These are phyloP conservation scores for Monodelphis domestica DNA, from an alignment of 2,797 vertebrate genomes.

Conservation along the genomic window DNA sequence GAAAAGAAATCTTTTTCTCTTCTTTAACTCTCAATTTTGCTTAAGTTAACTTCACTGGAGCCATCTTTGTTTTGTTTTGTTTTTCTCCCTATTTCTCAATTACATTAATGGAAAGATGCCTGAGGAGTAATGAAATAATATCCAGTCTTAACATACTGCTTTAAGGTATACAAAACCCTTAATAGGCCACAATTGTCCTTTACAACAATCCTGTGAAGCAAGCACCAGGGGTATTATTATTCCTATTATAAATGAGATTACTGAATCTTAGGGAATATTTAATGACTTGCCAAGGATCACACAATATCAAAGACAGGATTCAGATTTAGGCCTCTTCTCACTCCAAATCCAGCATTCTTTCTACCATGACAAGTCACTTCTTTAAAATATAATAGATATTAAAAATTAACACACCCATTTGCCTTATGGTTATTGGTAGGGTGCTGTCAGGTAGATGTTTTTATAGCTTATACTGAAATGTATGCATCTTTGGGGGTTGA, in stretches of 20 bases:
- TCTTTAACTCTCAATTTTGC: conserved; percentile 18
- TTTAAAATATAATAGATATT: background rate
- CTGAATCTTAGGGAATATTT: background rate
- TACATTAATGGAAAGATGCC: background rate
- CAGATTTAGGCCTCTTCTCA: background rate
- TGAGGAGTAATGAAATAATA: background rate
- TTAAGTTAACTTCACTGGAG: conserved; percentile 52
- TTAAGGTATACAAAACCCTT: background rate
- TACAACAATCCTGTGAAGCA: background rate
- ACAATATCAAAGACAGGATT: background rate
- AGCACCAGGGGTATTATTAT: background rate
- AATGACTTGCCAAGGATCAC: background rate
- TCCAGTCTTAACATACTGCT: background rate
- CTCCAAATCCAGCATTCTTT: background rate
- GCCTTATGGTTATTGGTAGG: background rate
- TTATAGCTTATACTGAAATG: background rate
- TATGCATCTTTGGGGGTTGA: background rate
- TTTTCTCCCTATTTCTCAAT: background rate
- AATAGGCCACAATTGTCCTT: background rate
- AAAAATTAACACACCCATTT: background rate
- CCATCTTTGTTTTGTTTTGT: conserved; percentile 20
- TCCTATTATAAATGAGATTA: background rate
- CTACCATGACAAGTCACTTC: background rate
- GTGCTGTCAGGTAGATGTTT: background rate
- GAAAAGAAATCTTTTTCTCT: conserved; percentile 55